Percentiles rank a stretch among this genome's conserved stretches.
These are phyloP conservation scores for Ichneumoninae sp. DNA, from an alignment of 2,888 invertebrate species.

Conservation along the genomic window DNA sequence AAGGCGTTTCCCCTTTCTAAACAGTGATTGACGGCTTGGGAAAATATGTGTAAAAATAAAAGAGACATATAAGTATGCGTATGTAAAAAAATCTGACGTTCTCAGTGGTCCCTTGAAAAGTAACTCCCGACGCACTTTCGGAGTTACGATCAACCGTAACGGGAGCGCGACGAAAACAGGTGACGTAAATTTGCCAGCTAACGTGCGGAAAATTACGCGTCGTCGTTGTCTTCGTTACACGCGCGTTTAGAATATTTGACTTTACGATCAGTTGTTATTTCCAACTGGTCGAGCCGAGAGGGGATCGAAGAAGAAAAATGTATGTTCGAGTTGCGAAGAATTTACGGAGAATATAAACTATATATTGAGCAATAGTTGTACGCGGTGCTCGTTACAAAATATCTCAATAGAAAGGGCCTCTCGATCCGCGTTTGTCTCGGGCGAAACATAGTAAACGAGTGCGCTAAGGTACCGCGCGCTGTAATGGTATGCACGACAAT, in stretches of 20 bases:
- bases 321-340: not conserved
- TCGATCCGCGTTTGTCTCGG: constrained; percentile 47
- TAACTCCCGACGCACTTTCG: constrained; percentile 13
- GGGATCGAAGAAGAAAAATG: not conserved
- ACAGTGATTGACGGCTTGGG: constrained; percentile 33
- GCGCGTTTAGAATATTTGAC: constrained; percentile 57
- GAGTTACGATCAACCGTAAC: constrained; percentile 62
- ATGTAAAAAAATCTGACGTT: constrained; percentile 22
- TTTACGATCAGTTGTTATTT: constrained; percentile 54
- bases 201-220: constrained; percentile 72
- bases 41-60: not conserved
- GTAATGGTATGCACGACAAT: constrained; percentile 65
- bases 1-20: constrained; percentile 3
- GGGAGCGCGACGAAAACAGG: constrained; percentile 58
- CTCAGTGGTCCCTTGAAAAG: constrained; percentile 6
- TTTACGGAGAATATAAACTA: constrained; percentile 34
- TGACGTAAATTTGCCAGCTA: constrained; percentile 69
- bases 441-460: constrained; percentile 14
- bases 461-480: not conserved
- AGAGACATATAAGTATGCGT: not conserved
- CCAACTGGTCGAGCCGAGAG: not conserved
- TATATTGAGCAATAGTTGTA: constrained; percentile 59
- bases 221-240: constrained; percentile 45
- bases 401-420: constrained; percentile 56
- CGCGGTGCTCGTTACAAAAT: constrained; percentile 64